These are phyloP conservation scores for Mycalesis mineus DNA, from an alignment of 2,888 invertebrate species.

Conservation along the genomic window DNA sequence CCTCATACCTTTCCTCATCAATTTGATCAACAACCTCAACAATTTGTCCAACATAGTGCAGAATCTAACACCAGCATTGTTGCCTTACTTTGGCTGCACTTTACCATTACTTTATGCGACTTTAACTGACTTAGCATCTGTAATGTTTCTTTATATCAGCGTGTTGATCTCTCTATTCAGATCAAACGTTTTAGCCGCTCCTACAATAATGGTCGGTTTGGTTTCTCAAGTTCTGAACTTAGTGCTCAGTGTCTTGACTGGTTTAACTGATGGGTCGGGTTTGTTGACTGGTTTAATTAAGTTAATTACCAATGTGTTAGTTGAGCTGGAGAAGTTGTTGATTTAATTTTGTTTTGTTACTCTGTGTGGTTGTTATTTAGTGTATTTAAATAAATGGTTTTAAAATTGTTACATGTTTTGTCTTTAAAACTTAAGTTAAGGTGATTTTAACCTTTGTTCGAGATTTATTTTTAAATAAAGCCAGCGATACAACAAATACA, in stretches of 20 bases:
- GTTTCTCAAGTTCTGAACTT: constrained; percentile 57
- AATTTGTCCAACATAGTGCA: constrained; percentile 69
- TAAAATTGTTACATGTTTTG: background rate
- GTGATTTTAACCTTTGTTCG: too few species aligned
- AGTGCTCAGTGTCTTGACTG: constrained; percentile 57
- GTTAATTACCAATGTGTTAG: constrained; percentile 56
- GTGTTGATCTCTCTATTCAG: constrained; percentile 64
- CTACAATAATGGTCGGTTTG: constrained; percentile 53
- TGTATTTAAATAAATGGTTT: constrained; percentile 22
- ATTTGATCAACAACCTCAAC: constrained; percentile 66
- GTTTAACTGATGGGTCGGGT: constrained; percentile 57
- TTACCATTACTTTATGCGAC: constrained; percentile 63
- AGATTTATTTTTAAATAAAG: too few species aligned
- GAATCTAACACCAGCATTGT: constrained; percentile 62
- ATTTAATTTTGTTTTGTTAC: constrained; percentile 29
- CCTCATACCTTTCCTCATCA: constrained; percentile 62
- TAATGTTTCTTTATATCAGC: constrained; percentile 65
- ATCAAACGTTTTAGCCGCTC: constrained; percentile 62
- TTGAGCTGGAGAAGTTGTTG: constrained; percentile 61
- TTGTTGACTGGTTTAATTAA: constrained; percentile 58
- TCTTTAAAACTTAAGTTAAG: too few species aligned
- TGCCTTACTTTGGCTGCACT: constrained; percentile 69
- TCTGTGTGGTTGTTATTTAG: constrained; percentile 25
- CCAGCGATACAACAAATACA: too few species aligned
- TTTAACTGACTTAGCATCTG: constrained; percentile 65